phyloP scores from a whole-genome alignment of 1,140 invertebrate species.

The Bombyx mori region DNA sequence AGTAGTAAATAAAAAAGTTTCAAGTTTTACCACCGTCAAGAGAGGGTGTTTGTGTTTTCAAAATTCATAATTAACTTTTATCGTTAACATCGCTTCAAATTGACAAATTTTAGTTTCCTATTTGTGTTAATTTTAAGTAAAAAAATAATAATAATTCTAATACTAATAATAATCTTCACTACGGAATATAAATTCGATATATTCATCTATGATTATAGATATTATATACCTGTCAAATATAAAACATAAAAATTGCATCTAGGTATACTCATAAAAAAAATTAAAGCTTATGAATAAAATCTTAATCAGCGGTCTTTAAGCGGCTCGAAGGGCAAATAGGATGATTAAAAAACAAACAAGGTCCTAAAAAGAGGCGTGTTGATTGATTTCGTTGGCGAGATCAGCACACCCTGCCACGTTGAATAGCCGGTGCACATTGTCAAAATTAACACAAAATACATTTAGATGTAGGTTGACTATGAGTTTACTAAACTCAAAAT shows the following conservation, averaged over 20 bases:
- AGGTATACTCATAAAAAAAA: neutral
- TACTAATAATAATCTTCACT: too few relatives aligned
- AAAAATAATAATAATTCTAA: too few relatives aligned
- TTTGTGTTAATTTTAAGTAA: too few relatives aligned
- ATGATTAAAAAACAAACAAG: conserved; percentile 55
- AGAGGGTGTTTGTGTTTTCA: too few relatives aligned
- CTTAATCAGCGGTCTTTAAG: conserved; percentile 55
- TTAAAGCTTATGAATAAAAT: conserved; percentile 57
- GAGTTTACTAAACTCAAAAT: conserved; percentile 21
- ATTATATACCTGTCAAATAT: too few relatives aligned
- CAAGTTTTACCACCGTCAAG: too few relatives aligned
- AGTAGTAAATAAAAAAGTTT: too few relatives aligned
- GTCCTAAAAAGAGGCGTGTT: conserved; percentile 54
- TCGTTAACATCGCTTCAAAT: too few relatives aligned
- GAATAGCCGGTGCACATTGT: conserved; percentile 44
- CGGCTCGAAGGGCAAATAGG: conserved; percentile 38
- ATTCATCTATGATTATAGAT: too few relatives aligned
- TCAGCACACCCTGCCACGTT: conserved; percentile 25
- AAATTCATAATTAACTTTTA: too few relatives aligned
- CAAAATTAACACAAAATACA: conserved; percentile 45
- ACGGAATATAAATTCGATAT: too few relatives aligned
- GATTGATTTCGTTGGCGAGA: conserved; percentile 56
- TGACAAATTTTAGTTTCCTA: too few relatives aligned
- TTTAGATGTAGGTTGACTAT: conserved; percentile 21
- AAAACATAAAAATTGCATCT: conserved; percentile 18